phyloP scores from a whole-genome alignment of 2,888 invertebrate species.

The Perizoma affinitatum region DNA sequence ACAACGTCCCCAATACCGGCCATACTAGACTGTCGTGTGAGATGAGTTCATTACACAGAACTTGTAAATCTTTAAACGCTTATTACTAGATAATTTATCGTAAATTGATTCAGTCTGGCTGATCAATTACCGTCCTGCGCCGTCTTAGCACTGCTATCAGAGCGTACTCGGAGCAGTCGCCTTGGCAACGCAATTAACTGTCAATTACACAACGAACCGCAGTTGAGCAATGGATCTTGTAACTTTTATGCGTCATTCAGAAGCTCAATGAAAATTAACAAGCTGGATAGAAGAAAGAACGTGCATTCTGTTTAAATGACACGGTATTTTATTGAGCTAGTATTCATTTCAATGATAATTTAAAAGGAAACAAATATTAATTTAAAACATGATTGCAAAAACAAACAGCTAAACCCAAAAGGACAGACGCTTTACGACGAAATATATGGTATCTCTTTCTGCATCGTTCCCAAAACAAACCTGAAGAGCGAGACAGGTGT shows the following conservation, averaged over 20 bases:
- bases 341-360: no score
- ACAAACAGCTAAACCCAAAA: conserved; percentile 1
- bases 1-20: conserved; percentile 62
- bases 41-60: conserved; percentile 28
- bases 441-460: conserved; percentile 53
- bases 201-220: conserved; percentile 60
- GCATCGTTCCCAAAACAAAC: conserved; percentile 30
- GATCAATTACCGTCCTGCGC: conserved; percentile 71
- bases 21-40: conserved; percentile 17
- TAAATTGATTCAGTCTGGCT: conserved; percentile 57
- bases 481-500: conserved; percentile 61
- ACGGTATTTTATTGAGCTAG: no score
- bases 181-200: conserved; percentile 64
- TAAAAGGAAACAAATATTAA: neutral
- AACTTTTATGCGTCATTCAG: conserved; percentile 39
- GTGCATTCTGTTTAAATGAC: no score
- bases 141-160: conserved; percentile 62
- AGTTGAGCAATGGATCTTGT: conserved; percentile 33
- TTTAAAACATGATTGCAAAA: conserved; percentile 5
- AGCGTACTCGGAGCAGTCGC: conserved; percentile 50
- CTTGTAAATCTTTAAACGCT: conserved; percentile 1
- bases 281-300: neutral
- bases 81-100: conserved; percentile 16
- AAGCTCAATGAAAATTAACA: conserved; percentile 14
- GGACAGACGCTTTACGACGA: conserved; percentile 39